Percentiles rank a stretch among this genome's conserved stretches.
Conservation (phyloP, 2,888 invertebrate species). For the Gymnoscelis rufifasciata region DNA sequence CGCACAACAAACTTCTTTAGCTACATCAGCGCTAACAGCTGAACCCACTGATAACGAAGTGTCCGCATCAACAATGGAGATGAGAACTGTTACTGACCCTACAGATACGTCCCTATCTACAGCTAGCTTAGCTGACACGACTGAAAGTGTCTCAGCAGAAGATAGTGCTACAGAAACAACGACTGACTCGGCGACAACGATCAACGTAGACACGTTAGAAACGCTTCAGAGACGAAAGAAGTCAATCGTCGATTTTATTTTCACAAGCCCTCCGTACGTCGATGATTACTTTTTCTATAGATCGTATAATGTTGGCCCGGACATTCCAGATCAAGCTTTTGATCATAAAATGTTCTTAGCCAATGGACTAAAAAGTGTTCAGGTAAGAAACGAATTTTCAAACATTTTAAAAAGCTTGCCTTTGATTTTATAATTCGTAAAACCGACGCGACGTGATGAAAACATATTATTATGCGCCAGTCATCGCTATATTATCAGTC, state of each 20-base stretch:
- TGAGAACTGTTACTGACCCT: conserved; percentile 14
- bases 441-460: neutral
- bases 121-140: conserved; percentile 20
- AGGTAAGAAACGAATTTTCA: conserved; percentile 49
- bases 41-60: conserved; percentile 47
- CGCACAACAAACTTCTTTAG: conserved; percentile 31
- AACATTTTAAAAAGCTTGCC: too few relatives aligned
- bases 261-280: conserved; percentile 58
- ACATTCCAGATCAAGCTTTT: conserved; percentile 38
- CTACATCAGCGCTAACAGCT: conserved; percentile 35
- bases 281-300: conserved; percentile 60
- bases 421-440: too few relatives aligned
- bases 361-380: conserved; percentile 64
- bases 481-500: conserved; percentile 20
- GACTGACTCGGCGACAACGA: conserved; percentile 31
- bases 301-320: conserved; percentile 57
- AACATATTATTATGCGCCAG: conserved; percentile 17
- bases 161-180: conserved; percentile 25
- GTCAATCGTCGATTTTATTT: conserved; percentile 66
- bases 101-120: conserved; percentile 12
- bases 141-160: conserved; percentile 16
- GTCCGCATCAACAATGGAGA: conserved; percentile 28
- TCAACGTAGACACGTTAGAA: conserved; percentile 46
- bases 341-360: conserved; percentile 60
- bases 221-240: conserved; percentile 61